These are phyloP conservation scores for Keiferia lycopersicella DNA, from an alignment of 2,888 invertebrate genomes.

Conservation along the genomic window DNA sequence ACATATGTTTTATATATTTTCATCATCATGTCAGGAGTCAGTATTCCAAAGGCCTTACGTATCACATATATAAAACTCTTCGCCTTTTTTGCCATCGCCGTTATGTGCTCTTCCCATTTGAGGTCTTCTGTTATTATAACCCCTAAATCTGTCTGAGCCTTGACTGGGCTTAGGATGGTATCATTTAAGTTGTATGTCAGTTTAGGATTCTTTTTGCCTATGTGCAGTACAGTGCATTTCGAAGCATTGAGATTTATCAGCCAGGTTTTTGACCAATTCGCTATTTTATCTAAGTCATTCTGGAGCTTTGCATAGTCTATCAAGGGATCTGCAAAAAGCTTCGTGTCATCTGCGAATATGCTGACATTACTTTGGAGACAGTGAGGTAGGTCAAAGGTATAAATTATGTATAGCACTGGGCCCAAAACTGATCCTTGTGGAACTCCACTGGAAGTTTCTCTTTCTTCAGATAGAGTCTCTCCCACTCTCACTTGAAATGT, in stretches of 20 bases:
- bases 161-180: not conserved
- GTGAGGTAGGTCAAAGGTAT: constrained; percentile 1
- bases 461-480: constrained; percentile 8
- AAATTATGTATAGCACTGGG: constrained; percentile 10
- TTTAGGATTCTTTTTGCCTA: constrained; percentile 7
- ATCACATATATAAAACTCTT: constrained; percentile 18
- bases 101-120: constrained; percentile 14
- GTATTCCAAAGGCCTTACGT: constrained; percentile 19
- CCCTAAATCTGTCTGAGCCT: no score
- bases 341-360: constrained; percentile 23
- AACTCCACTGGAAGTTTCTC: constrained; percentile 17
- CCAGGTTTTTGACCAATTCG: constrained; percentile 19
- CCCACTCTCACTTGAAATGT: constrained; percentile 23
- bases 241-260: constrained; percentile 13
- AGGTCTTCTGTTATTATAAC: not conserved
- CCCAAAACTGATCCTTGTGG: constrained; percentile 24
- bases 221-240: not conserved
- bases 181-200: not conserved
- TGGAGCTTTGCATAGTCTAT: not conserved
- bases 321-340: constrained; percentile 19
- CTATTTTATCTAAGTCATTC: constrained; percentile 15
- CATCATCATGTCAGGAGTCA: constrained; percentile 15
- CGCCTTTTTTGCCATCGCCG: constrained; percentile 7
- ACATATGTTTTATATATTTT: constrained; percentile 8
- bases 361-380: constrained; percentile 12